These are phyloP conservation scores for Philopotamus ludificatus DNA, from an alignment of 1,140 invertebrate genomes.

Conservation along the genomic window DNA sequence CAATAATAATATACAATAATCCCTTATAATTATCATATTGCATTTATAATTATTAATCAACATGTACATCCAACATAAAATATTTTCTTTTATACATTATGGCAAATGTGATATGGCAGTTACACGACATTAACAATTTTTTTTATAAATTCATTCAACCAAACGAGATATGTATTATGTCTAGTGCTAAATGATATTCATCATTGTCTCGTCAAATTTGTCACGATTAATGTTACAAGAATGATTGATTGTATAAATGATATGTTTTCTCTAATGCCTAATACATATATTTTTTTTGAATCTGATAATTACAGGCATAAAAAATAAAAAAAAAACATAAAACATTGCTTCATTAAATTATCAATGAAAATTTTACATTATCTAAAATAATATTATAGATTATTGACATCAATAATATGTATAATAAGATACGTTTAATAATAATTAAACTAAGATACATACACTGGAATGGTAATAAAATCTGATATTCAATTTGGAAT, in stretches of 20 bases:
- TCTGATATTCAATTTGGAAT: no score
- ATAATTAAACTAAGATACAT: no score
- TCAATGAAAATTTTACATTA: slow-evolving; percentile 1
- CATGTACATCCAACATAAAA: no score
- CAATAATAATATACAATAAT: slow-evolving; percentile 20
- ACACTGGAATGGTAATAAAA: no score
- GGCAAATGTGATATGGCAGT: no score
- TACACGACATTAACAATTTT: no score
- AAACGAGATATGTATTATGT: no score
- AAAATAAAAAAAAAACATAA: slow-evolving; percentile 2
- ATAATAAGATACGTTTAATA: no score
- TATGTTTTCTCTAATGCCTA: slow-evolving; percentile 1
- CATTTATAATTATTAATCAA: slow-evolving; percentile 15
- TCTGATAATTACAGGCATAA: no score
- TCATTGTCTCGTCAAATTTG: background rate
- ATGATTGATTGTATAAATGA: background rate
- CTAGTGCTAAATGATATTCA: no score
- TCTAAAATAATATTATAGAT: background rate
- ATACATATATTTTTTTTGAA: no score
- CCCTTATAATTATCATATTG: slow-evolving; percentile 19
- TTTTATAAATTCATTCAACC: slow-evolving; percentile 10
- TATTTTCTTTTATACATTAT: no score
- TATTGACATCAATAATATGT: slow-evolving; percentile 24
- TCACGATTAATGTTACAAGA: slow-evolving; percentile 1
- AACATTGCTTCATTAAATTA: background rate